Percentiles rank a stretch among this genome's conserved stretches.
Conservation (phyloP, 1,140 invertebrate species). For the Zeugodacus cucurbitae region DNA sequence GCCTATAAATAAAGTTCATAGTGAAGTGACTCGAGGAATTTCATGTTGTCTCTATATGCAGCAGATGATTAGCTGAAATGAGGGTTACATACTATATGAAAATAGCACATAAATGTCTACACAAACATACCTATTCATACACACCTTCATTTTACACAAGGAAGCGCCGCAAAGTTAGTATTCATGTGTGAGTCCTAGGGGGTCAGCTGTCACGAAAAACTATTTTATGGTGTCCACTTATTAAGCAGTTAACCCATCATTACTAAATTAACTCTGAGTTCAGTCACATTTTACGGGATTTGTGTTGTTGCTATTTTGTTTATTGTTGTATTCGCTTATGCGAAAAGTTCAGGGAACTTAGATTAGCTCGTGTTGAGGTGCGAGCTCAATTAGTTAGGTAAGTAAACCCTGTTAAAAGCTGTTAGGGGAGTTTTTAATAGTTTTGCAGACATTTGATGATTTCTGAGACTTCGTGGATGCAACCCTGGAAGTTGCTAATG, state of each 20-base stretch:
- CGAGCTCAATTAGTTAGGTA: no score
- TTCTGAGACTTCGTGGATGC: no score
- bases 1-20: neutral
- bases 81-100: neutral
- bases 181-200: neutral
- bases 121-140: no score
- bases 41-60: neutral
- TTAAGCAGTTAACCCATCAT: neutral
- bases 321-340: no score
- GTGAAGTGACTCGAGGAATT: neutral
- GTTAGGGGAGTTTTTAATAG: no score
- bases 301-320: neutral
- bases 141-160: neutral
- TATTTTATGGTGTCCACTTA: neutral
- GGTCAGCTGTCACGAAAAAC: neutral
- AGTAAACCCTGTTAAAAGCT: no score
- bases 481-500: no score
- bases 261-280: neutral
- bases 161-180: neutral
- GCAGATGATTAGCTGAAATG: neutral
- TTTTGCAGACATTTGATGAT: no score
- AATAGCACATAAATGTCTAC: no score
- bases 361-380: no score
- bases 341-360: no score
- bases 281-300: neutral